These are phyloP conservation scores for Moxostoma hubbsi DNA, from an alignment of 2,797 vertebrate species.

Conservation along the genomic window DNA sequence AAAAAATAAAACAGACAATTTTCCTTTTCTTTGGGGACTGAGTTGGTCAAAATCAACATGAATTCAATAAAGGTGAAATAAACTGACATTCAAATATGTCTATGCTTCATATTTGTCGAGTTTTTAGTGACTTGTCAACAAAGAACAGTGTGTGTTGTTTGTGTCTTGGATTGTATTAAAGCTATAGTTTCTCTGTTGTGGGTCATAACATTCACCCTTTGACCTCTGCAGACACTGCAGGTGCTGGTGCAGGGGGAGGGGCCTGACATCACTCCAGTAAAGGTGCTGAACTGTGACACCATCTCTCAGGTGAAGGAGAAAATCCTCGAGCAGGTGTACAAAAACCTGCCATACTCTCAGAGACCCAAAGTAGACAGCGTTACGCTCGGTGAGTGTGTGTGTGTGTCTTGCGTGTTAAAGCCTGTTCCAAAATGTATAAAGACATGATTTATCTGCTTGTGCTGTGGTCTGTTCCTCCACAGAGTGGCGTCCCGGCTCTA, in stretches of 20 bases:
- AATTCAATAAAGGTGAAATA: too few relatives aligned
- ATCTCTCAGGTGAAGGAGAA: slow-evolving; percentile 99
- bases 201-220: slow-evolving; percentile 18
- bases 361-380: slow-evolving; percentile 94
- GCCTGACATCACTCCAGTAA: slow-evolving; percentile 87
- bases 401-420: not conserved
- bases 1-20: too few relatives aligned
- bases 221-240: slow-evolving; percentile 86
- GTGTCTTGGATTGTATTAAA: too few relatives aligned
- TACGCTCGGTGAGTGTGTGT: slow-evolving; percentile 84
- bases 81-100: too few relatives aligned
- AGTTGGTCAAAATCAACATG: too few relatives aligned
- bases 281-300: slow-evolving; percentile 97
- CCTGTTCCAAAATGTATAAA: not conserved
- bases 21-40: too few relatives aligned
- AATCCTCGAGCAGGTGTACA: slow-evolving; percentile 96
- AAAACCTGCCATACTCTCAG: slow-evolving; percentile 89
- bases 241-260: slow-evolving; percentile 93
- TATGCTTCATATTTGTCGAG: too few relatives aligned
- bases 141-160: too few relatives aligned
- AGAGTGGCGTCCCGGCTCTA: slow-evolving; percentile 98
- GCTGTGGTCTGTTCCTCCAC: slow-evolving; percentile 35
- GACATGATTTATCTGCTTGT: slow-evolving; percentile 30
- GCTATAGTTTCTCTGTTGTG: too few relatives aligned
- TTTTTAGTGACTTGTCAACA: too few relatives aligned